A percentile compares a stretch with the other conserved stretches of the same genome.
Conservation (phyloP, 2,113 vertebrate genomes). For the Chrysemys picta region DNA sequence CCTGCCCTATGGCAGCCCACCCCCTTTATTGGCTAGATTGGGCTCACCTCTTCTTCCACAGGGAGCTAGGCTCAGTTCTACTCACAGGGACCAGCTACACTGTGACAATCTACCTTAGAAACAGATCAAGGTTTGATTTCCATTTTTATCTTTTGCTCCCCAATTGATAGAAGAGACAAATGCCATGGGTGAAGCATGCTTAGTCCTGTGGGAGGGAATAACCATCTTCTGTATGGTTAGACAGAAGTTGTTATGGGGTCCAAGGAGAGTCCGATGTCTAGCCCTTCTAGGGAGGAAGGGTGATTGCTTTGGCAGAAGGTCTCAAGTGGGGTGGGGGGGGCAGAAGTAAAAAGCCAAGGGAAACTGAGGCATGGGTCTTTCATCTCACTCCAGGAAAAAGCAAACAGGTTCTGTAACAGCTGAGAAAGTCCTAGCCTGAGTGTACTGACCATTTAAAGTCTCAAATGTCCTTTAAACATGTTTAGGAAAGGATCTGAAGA, state of each 20-base stretch:
- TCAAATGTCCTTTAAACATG: neutral
- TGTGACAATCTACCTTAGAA: neutral
- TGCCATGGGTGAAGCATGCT: neutral
- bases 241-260: neutral
- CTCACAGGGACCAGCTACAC: neutral
- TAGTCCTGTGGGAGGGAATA: neutral
- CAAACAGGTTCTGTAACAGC: neutral
- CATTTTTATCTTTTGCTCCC: neutral
- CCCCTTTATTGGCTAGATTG: neutral
- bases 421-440: neutral
- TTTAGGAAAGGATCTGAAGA: neutral
- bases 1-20: neutral
- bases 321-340: neutral
- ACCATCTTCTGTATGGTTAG: accelerated
- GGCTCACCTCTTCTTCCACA: neutral
- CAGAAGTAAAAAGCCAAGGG: neutral
- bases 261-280: neutral
- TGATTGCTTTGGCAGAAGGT: accelerated
- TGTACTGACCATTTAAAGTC: neutral
- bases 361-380: neutral
- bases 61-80: neutral
- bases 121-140: accelerated
- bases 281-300: neutral
- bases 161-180: neutral
- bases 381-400: neutral